A percentile compares a stretch with the other conserved stretches of the same genome.
Evolutionary conservation across 92 coral and sea anemone species (phyloP).

Genomic region (Pocillopora grandis): DNA sequence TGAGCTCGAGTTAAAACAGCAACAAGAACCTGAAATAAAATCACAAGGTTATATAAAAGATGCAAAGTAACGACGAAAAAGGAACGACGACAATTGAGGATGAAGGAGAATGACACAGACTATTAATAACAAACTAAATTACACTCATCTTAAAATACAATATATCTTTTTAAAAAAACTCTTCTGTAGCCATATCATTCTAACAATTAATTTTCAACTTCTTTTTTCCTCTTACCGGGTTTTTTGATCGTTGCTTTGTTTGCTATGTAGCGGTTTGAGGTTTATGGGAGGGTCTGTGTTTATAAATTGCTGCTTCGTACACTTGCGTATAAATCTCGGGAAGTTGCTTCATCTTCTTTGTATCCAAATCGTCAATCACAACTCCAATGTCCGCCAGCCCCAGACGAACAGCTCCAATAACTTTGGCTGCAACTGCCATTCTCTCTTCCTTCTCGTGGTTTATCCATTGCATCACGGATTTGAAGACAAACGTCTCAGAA

Average conservation of each 20-base stretch:
- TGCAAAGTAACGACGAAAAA: neutral
- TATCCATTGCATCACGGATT: too few relatives aligned
- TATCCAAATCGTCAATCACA: neutral
- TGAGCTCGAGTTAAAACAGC: neutral
- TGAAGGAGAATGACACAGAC: neutral
- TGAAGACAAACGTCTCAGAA: too few relatives aligned
- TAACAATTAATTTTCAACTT: neutral
- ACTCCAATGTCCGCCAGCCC: constrained; percentile 33
- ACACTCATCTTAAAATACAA: neutral
- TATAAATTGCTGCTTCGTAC: neutral
- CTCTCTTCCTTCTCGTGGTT: neutral
- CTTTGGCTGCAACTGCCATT: constrained; percentile 37
- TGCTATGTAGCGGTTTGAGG: neutral
- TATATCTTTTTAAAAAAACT: too few relatives aligned
- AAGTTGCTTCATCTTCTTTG: neutral
- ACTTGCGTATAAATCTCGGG: neutral
- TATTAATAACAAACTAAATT: neutral
- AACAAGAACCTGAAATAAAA: neutral
- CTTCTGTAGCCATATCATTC: neutral
- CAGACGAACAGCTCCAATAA: constrained; percentile 51
- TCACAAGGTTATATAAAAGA: neutral
- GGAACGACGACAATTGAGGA: neutral
- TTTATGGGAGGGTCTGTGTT: neutral
- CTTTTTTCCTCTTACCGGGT: neutral
- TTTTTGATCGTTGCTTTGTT: neutral